Evolutionary conservation across 2,113 vertebrate species (phyloP).

Genomic region (Mesoclemmys tuberculata): DNA sequence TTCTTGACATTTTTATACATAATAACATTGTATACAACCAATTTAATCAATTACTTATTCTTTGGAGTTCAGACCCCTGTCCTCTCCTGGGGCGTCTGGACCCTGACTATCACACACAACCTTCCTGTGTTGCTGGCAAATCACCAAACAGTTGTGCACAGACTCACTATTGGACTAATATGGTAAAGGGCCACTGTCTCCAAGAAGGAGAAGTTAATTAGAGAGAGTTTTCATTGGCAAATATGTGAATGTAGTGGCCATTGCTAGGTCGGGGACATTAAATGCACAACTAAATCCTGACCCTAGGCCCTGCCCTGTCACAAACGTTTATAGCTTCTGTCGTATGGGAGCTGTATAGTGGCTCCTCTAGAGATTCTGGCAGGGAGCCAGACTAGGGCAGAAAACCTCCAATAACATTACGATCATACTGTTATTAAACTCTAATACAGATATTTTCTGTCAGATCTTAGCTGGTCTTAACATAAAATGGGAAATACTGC

Average conservation of each 20-base stretch:
- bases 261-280: not conserved
- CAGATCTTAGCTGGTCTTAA: not conserved
- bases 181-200: not conserved
- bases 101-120: not conserved
- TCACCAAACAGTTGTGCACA: not conserved
- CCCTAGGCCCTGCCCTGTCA: rapidly evolving
- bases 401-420: not conserved
- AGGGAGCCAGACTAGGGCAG: not conserved
- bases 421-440: not conserved
- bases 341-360: not conserved
- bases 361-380: not conserved
- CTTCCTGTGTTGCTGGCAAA: not conserved
- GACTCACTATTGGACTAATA: not conserved
- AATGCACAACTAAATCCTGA: not conserved
- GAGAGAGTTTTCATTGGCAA: not conserved
- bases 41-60: not conserved
- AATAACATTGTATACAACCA: not conserved
- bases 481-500: not conserved
- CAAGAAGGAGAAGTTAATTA: not conserved
- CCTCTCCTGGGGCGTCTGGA: not conserved
- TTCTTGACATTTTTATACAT: not conserved
- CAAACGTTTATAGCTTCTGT: not conserved
- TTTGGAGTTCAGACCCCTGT: not conserved
- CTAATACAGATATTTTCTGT: not conserved
- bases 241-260: rapidly evolving